Evolutionary conservation across 2,888 invertebrate genomes (phyloP), one percentile per base, ranked within the genome.

Genomic region (Timema podura): DNA sequence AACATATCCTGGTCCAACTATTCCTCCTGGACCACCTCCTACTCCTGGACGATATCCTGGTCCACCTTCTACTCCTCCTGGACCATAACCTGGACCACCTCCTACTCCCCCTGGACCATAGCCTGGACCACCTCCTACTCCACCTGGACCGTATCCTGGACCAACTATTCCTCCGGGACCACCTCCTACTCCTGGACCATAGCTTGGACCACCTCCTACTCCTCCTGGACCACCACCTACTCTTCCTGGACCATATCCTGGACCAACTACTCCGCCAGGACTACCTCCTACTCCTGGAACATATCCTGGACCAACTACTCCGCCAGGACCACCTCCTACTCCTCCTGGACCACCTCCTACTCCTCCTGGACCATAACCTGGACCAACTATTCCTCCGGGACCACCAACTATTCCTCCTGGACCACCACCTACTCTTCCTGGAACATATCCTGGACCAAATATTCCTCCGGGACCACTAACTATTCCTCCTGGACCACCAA

Each of bases 161-260:
- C 67, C 72, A 13, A 71, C 66, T 15, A 10, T 10, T 7, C 73
- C 74, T 46, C 75, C 73, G 30, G 76, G 74, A 59, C n/a, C 7
- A 57, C 61, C 61, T 30, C 61, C 61, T 15, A 65, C 70, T 6
- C 70, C 72, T 51, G 71, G 68, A 54, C 11, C 54, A 46, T 68
- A 57, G 0, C 65, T 68, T 6, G 59, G 67, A 0, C 16, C 10
- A 7, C 68, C 57, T n/a, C 45, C 54, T 15, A 13, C 51, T 15
- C 10, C 54, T 44, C 68, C 69, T 16, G 45, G 45, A 64, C n/a
- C 48, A 11, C 65, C 57, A 51, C n/a, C 7, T 44, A 46, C 47
- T 10, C 13, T 8, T n/a, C 65, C 69, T 1, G 59, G 48, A 11
- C n/a, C 45, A 10, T 64, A 48, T 13, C 69, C 68, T n/a, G 44